Percentiles rank a stretch among this genome's conserved stretches.
Conservation (phyloP, 2,797 vertebrate species). For the Acomys russatus region DNA sequence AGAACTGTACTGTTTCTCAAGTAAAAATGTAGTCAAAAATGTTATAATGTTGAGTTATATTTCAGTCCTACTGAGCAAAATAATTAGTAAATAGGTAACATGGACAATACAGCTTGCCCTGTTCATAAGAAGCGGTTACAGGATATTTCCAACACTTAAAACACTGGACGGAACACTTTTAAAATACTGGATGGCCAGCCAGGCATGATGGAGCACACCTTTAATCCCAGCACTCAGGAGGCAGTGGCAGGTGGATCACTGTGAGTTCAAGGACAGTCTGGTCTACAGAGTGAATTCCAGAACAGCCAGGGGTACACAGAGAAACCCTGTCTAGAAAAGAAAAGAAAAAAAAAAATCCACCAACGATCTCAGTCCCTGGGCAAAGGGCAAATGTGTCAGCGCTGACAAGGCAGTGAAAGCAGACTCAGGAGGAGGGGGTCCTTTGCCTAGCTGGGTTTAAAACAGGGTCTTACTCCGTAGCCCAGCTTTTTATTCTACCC, state of each 20-base stretch:
- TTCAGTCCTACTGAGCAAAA: conserved; percentile 34
- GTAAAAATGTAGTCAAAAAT: conserved; percentile 17
- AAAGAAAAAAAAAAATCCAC: not conserved
- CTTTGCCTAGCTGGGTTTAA: not conserved
- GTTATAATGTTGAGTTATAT: not conserved
- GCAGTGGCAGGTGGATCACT: too few species aligned
- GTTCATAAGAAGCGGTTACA: not conserved
- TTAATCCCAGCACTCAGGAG: too few species aligned
- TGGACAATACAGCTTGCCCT: not conserved
- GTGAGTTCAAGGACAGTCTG: too few species aligned
- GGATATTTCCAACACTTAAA: not conserved
- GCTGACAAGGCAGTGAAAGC: not conserved
- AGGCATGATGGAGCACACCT: too few species aligned
- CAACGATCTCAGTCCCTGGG: not conserved
- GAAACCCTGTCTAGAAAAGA: not conserved
- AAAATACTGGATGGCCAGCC: too few species aligned
- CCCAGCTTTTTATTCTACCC: not conserved
- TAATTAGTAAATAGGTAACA: not conserved
- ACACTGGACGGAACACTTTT: not conserved
- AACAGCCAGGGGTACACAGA: too few species aligned
- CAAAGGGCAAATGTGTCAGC: not conserved
- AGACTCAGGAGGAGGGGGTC: too few species aligned
- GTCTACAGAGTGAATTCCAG: too few species aligned
- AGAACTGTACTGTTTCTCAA: not conserved
- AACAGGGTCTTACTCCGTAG: not conserved